Evolutionary conservation across 2,888 invertebrate species (phyloP).

Genomic region (Andricus curvator): DNA sequence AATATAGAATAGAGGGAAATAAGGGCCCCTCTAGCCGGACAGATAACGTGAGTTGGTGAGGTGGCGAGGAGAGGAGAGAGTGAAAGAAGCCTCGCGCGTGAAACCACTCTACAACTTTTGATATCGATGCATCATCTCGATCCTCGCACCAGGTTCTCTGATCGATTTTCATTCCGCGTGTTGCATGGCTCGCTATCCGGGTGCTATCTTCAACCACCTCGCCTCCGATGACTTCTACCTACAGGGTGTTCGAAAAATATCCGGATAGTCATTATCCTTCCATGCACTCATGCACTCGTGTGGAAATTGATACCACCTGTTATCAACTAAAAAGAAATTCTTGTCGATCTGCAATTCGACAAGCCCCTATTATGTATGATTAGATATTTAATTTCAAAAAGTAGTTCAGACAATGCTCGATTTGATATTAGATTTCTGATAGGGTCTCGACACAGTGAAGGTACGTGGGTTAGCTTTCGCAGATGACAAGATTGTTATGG

Average conservation of each 20-base stretch:
- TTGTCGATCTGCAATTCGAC: not conserved
- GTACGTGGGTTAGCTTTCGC: no score
- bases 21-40: constrained; percentile 35
- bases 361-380: not conserved
- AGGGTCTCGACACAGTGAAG: no score
- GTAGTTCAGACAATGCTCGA: not conserved
- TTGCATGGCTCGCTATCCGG: constrained; percentile 72
- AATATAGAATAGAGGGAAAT: not conserved
- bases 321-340: not conserved
- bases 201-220: constrained; percentile 72
- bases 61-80: constrained; percentile 45
- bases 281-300: not conserved
- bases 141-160: constrained; percentile 72
- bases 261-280: not conserved
- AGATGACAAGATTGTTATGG: no score
- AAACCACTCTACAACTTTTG: constrained; percentile 76
- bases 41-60: constrained; percentile 48
- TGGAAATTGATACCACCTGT: constrained; percentile 12
- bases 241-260: constrained; percentile 65
- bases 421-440: no score
- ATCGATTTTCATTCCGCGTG: constrained; percentile 77
- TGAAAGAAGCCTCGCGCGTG: constrained; percentile 62
- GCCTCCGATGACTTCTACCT: constrained; percentile 62
- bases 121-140: constrained; percentile 78
- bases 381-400: not conserved